Evolutionary conservation across 2,113 vertebrate genomes (phyloP).

Genomic region (Malurus melanocephalus): DNA sequence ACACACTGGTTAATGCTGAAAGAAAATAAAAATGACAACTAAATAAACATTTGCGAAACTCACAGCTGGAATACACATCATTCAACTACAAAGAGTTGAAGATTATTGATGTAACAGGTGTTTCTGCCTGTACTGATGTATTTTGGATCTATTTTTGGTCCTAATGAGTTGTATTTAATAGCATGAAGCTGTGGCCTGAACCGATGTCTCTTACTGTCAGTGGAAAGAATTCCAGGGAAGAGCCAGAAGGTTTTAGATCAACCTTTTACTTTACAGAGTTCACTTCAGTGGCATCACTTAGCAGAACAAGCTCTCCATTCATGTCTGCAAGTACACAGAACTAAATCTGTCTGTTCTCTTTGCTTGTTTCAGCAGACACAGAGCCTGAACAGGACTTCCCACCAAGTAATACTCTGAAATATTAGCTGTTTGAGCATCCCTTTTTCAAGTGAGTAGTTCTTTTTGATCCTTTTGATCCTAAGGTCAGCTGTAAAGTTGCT

Average conservation of each 20-base stretch:
- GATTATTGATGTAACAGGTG: background rate
- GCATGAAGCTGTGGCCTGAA: background rate
- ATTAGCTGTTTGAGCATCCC: background rate
- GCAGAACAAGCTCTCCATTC: background rate
- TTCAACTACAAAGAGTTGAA: background rate
- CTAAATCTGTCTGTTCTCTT: background rate
- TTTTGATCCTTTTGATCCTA: background rate
- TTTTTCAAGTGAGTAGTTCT: background rate
- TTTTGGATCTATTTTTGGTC: background rate
- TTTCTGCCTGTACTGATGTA: background rate
- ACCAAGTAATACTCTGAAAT: background rate
- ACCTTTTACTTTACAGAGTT: background rate
- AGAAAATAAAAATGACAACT: background rate
- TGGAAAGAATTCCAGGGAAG: background rate
- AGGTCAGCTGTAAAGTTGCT: background rate
- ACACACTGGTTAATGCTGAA: background rate
- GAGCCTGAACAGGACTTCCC: fast-evolving
- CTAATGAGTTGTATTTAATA: background rate
- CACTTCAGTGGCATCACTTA: background rate
- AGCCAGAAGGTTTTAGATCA: background rate
- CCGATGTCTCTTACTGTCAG: background rate
- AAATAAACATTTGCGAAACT: background rate
- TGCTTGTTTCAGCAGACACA: background rate
- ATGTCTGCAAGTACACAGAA: background rate
- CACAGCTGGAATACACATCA: background rate